A percentile compares a stretch with the other conserved stretches of the same genome.
Evolutionary conservation across 2,113 vertebrate genomes (phyloP).

Genomic region (Pterocles burchelli): DNA sequence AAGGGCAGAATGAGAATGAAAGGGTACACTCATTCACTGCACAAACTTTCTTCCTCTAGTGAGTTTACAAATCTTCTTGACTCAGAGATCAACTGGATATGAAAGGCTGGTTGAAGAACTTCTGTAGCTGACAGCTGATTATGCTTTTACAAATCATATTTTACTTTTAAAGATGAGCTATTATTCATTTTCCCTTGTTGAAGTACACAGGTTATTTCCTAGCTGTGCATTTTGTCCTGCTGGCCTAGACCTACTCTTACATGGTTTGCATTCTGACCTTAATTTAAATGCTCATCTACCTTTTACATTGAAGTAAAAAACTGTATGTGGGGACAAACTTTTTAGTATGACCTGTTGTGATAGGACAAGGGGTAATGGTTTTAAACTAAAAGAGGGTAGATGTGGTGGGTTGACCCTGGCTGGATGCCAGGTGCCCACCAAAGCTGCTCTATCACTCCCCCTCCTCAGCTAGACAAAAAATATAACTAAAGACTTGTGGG

Average conservation of each 20-base stretch:
- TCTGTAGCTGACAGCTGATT: neutral
- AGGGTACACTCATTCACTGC: accelerated
- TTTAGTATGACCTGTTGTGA: neutral
- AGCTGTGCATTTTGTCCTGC: neutral
- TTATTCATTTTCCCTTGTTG: neutral
- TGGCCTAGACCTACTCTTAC: neutral
- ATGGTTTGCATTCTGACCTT: neutral
- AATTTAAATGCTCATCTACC: neutral
- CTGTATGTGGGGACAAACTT: neutral
- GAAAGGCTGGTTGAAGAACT: neutral
- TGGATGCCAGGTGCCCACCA: too few species aligned
- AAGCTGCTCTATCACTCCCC: too few species aligned
- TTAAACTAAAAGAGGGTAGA: neutral
- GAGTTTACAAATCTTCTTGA: neutral
- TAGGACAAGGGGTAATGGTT: neutral
- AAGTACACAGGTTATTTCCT: neutral
- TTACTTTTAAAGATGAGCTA: neutral
- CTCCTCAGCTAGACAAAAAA: too few species aligned
- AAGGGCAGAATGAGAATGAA: neutral
- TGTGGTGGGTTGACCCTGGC: too few species aligned
- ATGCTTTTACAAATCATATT: neutral
- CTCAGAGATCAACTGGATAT: neutral
- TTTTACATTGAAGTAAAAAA: neutral
- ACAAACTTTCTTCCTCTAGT: neutral
- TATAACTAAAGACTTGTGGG: too few species aligned